Evolutionary conservation across 2,797 vertebrate genomes (phyloP).

Genomic region (Emys orbicularis): DNA sequence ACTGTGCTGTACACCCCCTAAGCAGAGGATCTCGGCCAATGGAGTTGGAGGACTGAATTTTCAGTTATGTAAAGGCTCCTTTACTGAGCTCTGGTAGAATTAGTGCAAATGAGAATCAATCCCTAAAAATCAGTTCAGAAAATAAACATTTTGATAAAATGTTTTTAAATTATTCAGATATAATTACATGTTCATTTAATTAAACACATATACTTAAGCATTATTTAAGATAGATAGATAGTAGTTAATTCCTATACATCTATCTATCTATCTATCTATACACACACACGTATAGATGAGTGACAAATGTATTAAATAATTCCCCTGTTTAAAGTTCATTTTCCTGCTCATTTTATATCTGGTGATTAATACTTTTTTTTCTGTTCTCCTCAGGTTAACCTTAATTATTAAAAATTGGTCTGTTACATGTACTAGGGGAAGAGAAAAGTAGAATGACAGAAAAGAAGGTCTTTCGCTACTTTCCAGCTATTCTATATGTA

Average conservation of each 20-base stretch:
- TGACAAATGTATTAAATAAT: background rate
- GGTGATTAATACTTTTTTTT: background rate
- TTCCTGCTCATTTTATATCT: background rate
- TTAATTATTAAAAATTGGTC: conserved; percentile 14
- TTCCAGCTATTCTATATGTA: conserved; percentile 43
- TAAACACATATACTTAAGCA: conserved; percentile 11
- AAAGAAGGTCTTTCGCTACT: background rate
- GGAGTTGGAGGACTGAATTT: background rate
- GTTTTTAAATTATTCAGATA: background rate
- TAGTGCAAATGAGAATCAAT: background rate
- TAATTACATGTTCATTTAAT: conserved; percentile 26
- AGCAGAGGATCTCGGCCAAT: background rate
- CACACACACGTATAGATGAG: background rate
- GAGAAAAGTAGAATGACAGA: background rate
- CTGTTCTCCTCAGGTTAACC: background rate
- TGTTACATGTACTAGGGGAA: background rate
- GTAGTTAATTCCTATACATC: conserved; percentile 10
- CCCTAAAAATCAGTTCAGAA: background rate
- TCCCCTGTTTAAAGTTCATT: background rate
- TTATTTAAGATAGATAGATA: background rate
- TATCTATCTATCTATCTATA: too few relatives aligned
- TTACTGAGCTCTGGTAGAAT: background rate
- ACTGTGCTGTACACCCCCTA: accelerated
- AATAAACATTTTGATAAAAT: background rate
- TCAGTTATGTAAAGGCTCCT: background rate